Conservation (phyloP, 2,113 vertebrate genomes). For the Crypturellus undulatus region DNA sequence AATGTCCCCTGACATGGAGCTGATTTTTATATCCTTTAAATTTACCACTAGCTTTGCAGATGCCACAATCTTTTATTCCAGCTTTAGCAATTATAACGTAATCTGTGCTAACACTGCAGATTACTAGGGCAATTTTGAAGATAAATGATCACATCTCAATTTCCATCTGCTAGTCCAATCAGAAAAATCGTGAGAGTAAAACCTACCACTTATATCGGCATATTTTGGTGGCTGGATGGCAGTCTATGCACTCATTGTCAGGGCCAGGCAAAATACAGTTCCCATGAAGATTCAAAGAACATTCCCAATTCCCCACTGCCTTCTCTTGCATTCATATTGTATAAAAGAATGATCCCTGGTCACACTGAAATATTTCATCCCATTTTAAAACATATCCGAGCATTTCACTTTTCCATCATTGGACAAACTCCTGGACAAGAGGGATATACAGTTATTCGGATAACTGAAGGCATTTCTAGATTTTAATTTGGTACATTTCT, state of each 20-base stretch:
- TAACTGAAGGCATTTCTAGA: background rate
- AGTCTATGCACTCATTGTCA: background rate
- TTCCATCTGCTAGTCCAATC: conserved; percentile 70
- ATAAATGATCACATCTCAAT: conserved; percentile 61
- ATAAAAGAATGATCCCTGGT: background rate
- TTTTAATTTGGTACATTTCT: background rate
- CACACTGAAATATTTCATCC: background rate
- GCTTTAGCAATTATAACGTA: conserved; percentile 68
- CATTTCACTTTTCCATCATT: background rate
- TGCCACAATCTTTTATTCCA: conserved; percentile 69
- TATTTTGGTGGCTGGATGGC: conserved; percentile 29
- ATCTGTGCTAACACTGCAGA: conserved; percentile 69
- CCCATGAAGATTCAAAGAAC: background rate
- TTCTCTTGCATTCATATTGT: background rate
- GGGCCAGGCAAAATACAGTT: background rate
- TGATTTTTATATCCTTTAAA: conserved; percentile 68
- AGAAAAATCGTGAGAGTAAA: conserved; percentile 60
- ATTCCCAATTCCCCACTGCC: background rate
- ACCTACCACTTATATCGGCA: background rate
- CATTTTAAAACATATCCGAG: background rate
- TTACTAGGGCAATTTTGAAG: conserved; percentile 70
- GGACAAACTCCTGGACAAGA: background rate
- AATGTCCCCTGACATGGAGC: conserved; percentile 67
- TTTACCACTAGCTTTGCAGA: conserved; percentile 72
- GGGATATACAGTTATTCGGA: background rate